Percentiles rank a stretch among this genome's conserved stretches.
Conservation (phyloP, 92 coral and sea anemone genomes). For the Zoanthus gigantus region DNA sequence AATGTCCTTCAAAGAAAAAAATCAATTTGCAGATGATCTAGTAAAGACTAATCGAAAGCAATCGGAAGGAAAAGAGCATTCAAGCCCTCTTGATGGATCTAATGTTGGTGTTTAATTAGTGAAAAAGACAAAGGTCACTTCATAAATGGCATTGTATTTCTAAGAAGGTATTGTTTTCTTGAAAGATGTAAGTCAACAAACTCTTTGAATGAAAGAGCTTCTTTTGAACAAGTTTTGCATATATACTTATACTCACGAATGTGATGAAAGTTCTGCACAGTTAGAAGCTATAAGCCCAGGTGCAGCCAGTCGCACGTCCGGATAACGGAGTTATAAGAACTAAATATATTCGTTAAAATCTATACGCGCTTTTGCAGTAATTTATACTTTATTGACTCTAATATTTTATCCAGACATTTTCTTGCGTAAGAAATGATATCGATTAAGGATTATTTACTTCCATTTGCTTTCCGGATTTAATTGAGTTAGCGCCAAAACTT, state of each 20-base stretch:
- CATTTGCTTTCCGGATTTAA: constrained; percentile 9
- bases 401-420: neutral
- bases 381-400: neutral
- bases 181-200: constrained; percentile 33
- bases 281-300: neutral
- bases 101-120: constrained; percentile 42
- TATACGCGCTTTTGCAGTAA: neutral
- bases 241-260: neutral
- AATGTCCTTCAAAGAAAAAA: constrained; percentile 15
- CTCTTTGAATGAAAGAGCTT: constrained; percentile 16
- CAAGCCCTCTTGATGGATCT: constrained; percentile 23
- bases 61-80: constrained; percentile 47
- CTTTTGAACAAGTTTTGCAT: constrained; percentile 6
- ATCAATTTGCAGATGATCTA: neutral
- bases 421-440: neutral
- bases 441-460: neutral
- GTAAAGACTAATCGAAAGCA: constrained; percentile 9
- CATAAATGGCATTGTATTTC: constrained; percentile 16
- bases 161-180: constrained; percentile 30
- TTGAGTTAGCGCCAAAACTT: constrained; percentile 12
- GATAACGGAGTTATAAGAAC: constrained; percentile 8
- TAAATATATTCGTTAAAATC: neutral
- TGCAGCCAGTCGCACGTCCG: neutral
- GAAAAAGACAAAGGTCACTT: constrained; percentile 35
- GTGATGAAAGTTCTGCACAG: constrained; percentile 14